These are phyloP conservation scores for Thalassoma bifasciatum DNA, from an alignment of 2,113 vertebrate species.

Conservation along the genomic window DNA sequence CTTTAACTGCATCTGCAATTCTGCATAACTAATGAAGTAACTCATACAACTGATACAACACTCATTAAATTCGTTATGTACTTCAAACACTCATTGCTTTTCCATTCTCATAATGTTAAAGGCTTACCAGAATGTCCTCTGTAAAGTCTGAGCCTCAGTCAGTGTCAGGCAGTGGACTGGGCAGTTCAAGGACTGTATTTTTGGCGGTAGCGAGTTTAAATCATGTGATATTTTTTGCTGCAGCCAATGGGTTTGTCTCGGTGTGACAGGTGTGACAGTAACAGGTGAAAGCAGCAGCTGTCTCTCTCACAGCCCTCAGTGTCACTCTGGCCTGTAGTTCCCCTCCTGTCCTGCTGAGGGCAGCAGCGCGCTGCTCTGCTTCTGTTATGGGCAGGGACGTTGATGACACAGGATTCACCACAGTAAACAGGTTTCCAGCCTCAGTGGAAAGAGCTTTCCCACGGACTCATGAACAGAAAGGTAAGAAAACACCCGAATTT, in stretches of 20 bases:
- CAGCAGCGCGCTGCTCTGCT: slow-evolving; percentile 9
- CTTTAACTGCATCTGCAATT: too few relatives aligned
- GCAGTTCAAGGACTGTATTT: neutral
- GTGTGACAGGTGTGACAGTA: slow-evolving; percentile 6
- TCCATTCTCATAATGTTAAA: too few relatives aligned
- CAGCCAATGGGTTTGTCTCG: slow-evolving; percentile 12
- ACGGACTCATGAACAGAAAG: neutral
- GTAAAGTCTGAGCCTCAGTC: neutral
- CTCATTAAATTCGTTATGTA: too few relatives aligned
- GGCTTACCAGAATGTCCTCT: slow-evolving; percentile 52
- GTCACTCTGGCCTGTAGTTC: slow-evolving; percentile 8
- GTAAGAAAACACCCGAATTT: slow-evolving; percentile 11
- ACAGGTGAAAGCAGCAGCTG: slow-evolving; percentile 51
- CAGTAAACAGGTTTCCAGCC: slow-evolving; percentile 57
- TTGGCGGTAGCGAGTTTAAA: slow-evolving; percentile 40
- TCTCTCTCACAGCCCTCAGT: accelerated
- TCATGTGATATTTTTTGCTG: too few relatives aligned
- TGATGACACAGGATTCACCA: neutral
- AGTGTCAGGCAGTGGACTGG: neutral
- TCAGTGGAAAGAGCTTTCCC: neutral
- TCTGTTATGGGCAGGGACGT: neutral
- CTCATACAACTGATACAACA: too few relatives aligned
- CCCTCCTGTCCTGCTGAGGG: slow-evolving; percentile 61
- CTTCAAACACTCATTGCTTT: neutral
- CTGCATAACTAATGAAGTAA: too few relatives aligned